Evolutionary conservation across 2,888 invertebrate species (phyloP).

Genomic region (Eupithecia tripunctaria): DNA sequence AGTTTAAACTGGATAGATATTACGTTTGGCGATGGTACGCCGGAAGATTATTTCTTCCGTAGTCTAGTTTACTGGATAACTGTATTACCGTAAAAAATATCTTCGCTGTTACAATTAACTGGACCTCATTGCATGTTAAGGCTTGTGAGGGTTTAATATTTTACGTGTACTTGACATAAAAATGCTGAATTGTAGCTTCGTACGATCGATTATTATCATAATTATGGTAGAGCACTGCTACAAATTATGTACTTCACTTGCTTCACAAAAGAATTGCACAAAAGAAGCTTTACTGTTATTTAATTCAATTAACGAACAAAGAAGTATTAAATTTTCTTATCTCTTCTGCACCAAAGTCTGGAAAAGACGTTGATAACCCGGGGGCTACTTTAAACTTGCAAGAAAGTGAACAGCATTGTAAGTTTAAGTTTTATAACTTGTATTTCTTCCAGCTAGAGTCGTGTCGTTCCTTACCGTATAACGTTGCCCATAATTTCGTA

Average conservation of each 20-base stretch:
- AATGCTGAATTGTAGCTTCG: neutral
- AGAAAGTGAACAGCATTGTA: neutral
- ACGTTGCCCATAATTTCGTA: too few relatives aligned
- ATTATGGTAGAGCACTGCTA: neutral
- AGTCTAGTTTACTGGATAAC: too few relatives aligned
- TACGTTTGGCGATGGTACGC: too few relatives aligned
- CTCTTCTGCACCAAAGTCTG: neutral
- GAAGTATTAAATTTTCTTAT: constrained; percentile 2
- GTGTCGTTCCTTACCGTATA: too few relatives aligned
- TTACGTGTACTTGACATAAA: neutral
- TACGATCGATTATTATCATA: neutral
- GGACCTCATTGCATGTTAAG: too few relatives aligned
- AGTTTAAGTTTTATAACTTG: neutral
- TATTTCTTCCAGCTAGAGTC: neutral
- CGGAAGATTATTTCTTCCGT: too few relatives aligned
- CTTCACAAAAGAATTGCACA: neutral
- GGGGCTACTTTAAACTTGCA: constrained; percentile 14
- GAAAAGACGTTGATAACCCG: constrained; percentile 4
- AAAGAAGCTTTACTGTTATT: neutral
- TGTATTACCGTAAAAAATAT: too few relatives aligned
- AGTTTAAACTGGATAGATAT: too few relatives aligned
- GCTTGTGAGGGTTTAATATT: too few relatives aligned
- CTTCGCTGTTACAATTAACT: too few relatives aligned
- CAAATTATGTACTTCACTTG: neutral
- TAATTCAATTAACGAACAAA: neutral